Evolutionary conservation across 2,113 vertebrate genomes (phyloP), one percentile per base, ranked within the genome.

Genomic region (Scophthalmus maximus): DNA sequence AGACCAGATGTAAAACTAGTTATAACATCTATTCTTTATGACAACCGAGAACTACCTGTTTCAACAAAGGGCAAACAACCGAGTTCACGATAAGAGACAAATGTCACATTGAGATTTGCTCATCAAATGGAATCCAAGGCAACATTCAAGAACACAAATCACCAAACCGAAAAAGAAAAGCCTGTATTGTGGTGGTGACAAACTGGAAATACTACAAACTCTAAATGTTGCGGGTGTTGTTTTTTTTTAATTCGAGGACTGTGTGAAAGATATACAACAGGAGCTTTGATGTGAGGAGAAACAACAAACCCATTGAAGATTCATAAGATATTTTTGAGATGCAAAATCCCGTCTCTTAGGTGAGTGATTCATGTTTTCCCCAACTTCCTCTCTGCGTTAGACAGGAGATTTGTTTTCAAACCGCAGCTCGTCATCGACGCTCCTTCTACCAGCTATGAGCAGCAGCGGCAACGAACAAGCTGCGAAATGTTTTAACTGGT

Each of bases 161-260:
- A 61, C 70, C 15, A 74, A 50, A 80, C 61, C n/a, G 53, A 80
- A 58, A 59, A 49, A 65, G 26, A 62, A 71, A 63, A 59, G 42
- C 50, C 12, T 62, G 57, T 20, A 77, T 68, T 61, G 55, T 14
- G 17, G 42, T 42, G 40, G 32, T 56, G 58, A 63, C 73, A 84
- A 71, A 79, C 71, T 84, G 77, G 52, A 81, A 86, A 74, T 63
- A 62, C 49, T 58, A 26, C 50, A 75, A 47, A n/a, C n/a, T 64
- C 68, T 67, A 78, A 63, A 69, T 60, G 74, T 25, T 1, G 32
- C 15, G 59, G 51, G n/a, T 49, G 57, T 27, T 44, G 51, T 26
- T 20, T 23, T 44, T 55, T 26, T 20, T 23, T 17, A 26, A 40
- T 44, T 72, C 12, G 65, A 69, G 68, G 18, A 34, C 36, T 8